Evolutionary conservation across 1,140 invertebrate genomes (phyloP).

Genomic region (Drosophila arawakana): DNA sequence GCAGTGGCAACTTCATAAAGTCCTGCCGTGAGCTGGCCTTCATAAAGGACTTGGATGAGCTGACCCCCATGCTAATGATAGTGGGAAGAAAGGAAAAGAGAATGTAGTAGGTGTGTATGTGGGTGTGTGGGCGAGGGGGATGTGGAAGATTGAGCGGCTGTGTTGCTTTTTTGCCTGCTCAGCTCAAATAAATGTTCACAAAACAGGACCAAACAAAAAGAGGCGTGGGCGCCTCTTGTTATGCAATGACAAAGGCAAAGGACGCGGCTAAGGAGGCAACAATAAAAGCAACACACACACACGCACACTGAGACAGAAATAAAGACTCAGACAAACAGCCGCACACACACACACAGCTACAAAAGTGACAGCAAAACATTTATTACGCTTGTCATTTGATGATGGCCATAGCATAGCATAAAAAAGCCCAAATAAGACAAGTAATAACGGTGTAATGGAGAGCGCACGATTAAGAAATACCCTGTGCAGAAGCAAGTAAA

Average conservation of each 20-base stretch:
- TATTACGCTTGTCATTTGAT: constrained; percentile 80
- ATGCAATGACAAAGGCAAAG: constrained; percentile 69
- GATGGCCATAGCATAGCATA: constrained; percentile 33
- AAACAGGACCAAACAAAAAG: constrained; percentile 59
- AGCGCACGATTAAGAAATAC: neutral
- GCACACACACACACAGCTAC: constrained; percentile 20
- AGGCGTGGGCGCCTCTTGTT: constrained; percentile 58
- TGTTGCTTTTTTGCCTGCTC: constrained; percentile 26
- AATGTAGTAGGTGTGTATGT: neutral
- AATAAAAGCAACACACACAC: constrained; percentile 61
- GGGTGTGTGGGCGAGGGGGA: neutral
- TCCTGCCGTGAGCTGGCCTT: constrained; percentile 95
- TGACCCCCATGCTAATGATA: constrained; percentile 85
- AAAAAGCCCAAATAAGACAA: constrained; percentile 59
- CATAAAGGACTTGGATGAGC: constrained; percentile 95
- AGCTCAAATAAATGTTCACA: constrained; percentile 60
- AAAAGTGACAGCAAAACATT: constrained; percentile 78
- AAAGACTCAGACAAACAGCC: too few species aligned
- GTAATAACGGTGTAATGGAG: neutral
- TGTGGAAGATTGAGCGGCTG: constrained; percentile 28
- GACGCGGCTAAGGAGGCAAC: constrained; percentile 69
- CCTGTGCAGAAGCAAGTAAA: neutral
- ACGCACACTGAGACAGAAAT: constrained; percentile 5
- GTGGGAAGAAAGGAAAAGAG: neutral
- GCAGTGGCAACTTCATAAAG: constrained; percentile 86